Evolutionary conservation across 2,113 vertebrate genomes (phyloP).

Genomic region (Hylia prasina): DNA sequence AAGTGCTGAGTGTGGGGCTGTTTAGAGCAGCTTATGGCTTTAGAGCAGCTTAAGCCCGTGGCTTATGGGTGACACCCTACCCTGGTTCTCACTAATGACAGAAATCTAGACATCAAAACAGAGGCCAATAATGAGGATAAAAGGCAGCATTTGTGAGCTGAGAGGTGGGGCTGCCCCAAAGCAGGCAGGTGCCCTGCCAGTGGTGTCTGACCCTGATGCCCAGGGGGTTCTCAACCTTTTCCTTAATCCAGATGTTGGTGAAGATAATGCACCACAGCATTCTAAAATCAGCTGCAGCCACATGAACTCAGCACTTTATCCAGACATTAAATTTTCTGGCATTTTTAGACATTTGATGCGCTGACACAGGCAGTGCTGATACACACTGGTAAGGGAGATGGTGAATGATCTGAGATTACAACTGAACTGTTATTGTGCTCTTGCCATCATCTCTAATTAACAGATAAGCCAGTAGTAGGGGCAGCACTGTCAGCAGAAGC

Average conservation of each 20-base stretch:
- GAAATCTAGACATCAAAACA: background rate
- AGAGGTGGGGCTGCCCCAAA: background rate
- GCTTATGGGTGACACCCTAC: background rate
- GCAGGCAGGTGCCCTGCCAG: background rate
- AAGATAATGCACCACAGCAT: background rate
- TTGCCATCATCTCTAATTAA: background rate
- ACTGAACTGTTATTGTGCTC: background rate
- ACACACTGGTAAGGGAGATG: background rate
- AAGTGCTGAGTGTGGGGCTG: background rate
- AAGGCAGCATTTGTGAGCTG: background rate
- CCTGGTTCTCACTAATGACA: background rate
- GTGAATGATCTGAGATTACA: background rate
- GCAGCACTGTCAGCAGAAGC: background rate
- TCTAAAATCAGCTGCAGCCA: background rate
- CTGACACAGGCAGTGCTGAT: background rate
- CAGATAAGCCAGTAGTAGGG: background rate
- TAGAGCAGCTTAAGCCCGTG: background rate
- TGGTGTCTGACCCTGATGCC: background rate
- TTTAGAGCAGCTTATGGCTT: slow-evolving; percentile 9
- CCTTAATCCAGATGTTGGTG: background rate
- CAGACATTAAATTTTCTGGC: background rate
- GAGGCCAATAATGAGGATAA: background rate
- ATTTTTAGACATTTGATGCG: background rate
- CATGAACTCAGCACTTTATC: background rate
- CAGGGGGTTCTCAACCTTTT: rapidly evolving